Percentiles rank a stretch among this genome's conserved stretches.
Conservation (phyloP, 1,140 invertebrate species). For the Bombus pascuorum region DNA sequence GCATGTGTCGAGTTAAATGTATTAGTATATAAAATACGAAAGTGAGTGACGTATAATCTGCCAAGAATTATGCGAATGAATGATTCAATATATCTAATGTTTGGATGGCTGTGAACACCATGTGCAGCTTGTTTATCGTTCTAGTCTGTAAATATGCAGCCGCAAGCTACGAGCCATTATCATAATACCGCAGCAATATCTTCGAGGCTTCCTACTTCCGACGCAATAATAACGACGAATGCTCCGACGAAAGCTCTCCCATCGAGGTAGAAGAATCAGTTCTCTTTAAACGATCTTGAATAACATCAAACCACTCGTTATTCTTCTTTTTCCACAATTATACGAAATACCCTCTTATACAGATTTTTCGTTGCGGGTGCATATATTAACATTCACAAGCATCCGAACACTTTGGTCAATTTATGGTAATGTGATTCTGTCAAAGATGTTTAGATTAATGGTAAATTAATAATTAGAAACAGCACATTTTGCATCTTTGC, state of each 20-base stretch:
- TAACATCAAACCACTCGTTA: background rate
- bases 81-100: constrained; percentile 11
- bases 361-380: too few relatives aligned
- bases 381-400: background rate
- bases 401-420: too few relatives aligned
- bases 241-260: too few relatives aligned
- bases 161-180: background rate
- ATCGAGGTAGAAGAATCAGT: background rate
- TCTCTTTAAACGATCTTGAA: background rate
- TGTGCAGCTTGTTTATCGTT: constrained; percentile 3
- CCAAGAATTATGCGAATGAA: constrained; percentile 42
- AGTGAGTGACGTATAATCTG: background rate
- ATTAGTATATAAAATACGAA: background rate
- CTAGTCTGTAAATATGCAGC: background rate
- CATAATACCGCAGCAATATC: background rate
- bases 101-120: background rate
- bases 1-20: background rate
- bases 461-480: too few relatives aligned
- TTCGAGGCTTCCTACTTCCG: background rate
- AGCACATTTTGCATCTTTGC: too few relatives aligned
- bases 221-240: background rate
- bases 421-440: too few relatives aligned
- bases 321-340: background rate
- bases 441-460: too few relatives aligned
- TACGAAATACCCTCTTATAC: background rate